Evolutionary conservation across 2,888 invertebrate genomes (phyloP).

Genomic region (Portevinia maculata): DNA sequence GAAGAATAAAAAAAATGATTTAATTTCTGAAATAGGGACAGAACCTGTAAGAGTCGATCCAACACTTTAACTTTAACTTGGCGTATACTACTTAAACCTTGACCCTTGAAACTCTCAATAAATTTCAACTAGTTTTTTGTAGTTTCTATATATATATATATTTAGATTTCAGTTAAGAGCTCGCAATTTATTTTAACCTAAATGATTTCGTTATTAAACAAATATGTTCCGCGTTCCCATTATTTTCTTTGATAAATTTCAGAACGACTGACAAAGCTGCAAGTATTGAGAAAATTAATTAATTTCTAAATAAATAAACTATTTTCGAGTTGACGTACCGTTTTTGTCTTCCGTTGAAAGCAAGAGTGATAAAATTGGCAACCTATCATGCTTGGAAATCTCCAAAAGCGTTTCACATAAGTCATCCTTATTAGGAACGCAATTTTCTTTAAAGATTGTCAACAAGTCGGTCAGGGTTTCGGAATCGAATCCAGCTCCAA

Average conservation of each 20-base stretch:
- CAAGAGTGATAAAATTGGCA: conserved; percentile 79
- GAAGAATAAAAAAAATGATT: too few relatives aligned
- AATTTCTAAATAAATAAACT: conserved; percentile 4
- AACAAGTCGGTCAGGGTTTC: conserved; percentile 79
- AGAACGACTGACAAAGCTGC: conserved; percentile 77
- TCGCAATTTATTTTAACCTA: conserved; percentile 50
- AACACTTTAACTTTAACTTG: too few relatives aligned
- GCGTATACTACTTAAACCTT: too few relatives aligned
- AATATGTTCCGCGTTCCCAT: conserved; percentile 64
- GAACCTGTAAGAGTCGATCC: too few relatives aligned
- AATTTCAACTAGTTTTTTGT: background rate
- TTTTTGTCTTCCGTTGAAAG: conserved; percentile 79
- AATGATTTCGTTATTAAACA: conserved; percentile 53
- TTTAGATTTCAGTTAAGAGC: background rate
- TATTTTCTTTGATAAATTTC: conserved; percentile 75
- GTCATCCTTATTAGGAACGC: conserved; percentile 78
- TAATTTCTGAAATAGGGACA: too few relatives aligned
- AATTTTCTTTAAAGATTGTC: conserved; percentile 78
- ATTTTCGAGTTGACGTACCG: conserved; percentile 75
- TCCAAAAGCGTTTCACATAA: conserved; percentile 77
- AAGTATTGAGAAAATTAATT: conserved; percentile 26
- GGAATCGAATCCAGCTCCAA: conserved; percentile 81
- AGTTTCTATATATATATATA: conserved; percentile 26
- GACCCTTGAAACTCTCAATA: too few relatives aligned
- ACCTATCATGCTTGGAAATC: conserved; percentile 80